Evolutionary conservation across 92 coral and sea anemone genomes (phyloP).

Genomic region (Parazoanthus atlanticus): DNA sequence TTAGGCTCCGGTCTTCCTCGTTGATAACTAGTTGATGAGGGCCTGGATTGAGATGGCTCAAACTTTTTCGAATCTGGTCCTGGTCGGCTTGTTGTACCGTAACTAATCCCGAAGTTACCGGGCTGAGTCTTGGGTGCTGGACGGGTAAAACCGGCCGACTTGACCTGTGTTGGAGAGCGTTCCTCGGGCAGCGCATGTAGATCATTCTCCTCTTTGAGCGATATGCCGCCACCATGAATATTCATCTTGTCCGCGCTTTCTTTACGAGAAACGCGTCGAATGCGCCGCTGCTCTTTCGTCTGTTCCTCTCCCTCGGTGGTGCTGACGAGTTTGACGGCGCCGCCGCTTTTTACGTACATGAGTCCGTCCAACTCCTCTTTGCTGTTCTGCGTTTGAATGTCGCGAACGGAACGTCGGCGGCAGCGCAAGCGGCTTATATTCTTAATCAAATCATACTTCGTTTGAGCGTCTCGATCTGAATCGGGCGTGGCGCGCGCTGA

Average conservation of each 20-base stretch:
- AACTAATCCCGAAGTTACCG: conserved; percentile 19
- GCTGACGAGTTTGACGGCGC: conserved; percentile 81
- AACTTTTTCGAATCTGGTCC: conserved; percentile 21
- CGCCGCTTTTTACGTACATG: conserved; percentile 90
- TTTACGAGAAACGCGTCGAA: conserved; percentile 76
- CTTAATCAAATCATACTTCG: conserved; percentile 42
- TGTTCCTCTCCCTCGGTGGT: conserved; percentile 87
- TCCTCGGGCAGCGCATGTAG: conserved; percentile 52
- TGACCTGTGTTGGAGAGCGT: conserved; percentile 45
- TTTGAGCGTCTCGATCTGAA: conserved; percentile 37
- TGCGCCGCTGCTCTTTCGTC: conserved; percentile 74
- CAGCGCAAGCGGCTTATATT: conserved; percentile 78
- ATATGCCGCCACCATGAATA: conserved; percentile 45
- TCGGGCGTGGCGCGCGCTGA: conserved; percentile 30
- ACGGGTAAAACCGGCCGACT: background rate
- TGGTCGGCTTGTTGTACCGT: conserved; percentile 24
- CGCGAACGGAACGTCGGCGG: conserved; percentile 86
- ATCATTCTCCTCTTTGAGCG: conserved; percentile 48
- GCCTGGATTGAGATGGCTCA: conserved; percentile 23
- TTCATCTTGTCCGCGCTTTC: conserved; percentile 75
- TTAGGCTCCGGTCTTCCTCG: conserved; percentile 40
- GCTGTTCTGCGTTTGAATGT: conserved; percentile 69
- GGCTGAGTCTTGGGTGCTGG: conserved; percentile 9
- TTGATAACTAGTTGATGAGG: conserved; percentile 24
- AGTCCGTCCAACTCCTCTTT: conserved; percentile 85